phyloP scores from a whole-genome alignment of 1,140 invertebrate genomes.

The Megalopta genalis region DNA sequence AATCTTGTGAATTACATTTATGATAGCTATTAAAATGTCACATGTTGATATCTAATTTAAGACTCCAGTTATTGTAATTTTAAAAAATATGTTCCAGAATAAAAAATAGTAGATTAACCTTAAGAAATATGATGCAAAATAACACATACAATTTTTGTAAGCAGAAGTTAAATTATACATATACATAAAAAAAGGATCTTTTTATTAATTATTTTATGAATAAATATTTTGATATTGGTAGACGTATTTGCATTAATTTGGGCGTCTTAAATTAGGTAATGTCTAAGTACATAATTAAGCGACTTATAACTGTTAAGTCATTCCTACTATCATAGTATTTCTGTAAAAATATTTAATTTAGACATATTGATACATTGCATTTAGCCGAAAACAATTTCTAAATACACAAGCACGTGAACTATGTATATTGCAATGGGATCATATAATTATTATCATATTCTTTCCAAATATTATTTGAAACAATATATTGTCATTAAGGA shows the following conservation, averaged over 20 bases:
- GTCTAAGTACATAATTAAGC: not conserved
- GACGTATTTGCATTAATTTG: not conserved
- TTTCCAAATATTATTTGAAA: not conserved
- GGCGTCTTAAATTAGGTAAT: slow-evolving; percentile 11
- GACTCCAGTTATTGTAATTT: not conserved
- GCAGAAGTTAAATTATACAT: too few species aligned
- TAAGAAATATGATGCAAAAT: too few species aligned
- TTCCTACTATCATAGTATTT: slow-evolving; percentile 52
- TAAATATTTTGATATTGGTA: not conserved
- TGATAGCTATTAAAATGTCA: slow-evolving; percentile 17
- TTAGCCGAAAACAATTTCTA: not conserved
- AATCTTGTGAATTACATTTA: slow-evolving; percentile 10
- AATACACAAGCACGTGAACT: not conserved
- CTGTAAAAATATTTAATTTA: slow-evolving; percentile 17
- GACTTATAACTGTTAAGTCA: slow-evolving; percentile 20
- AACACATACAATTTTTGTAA: too few species aligned
- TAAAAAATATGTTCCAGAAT: too few species aligned
- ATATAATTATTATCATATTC: not conserved
- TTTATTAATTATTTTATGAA: too few species aligned
- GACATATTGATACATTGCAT: not conserved
- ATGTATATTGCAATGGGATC: slow-evolving; percentile 34
- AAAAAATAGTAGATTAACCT: too few species aligned
- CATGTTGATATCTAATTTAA: slow-evolving; percentile 11
- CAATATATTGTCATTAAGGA: not conserved
- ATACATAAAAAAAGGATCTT: too few species aligned